phyloP scores from a whole-genome alignment of 2,113 vertebrate species.

The Epinephelus cyanopodus region DNA sequence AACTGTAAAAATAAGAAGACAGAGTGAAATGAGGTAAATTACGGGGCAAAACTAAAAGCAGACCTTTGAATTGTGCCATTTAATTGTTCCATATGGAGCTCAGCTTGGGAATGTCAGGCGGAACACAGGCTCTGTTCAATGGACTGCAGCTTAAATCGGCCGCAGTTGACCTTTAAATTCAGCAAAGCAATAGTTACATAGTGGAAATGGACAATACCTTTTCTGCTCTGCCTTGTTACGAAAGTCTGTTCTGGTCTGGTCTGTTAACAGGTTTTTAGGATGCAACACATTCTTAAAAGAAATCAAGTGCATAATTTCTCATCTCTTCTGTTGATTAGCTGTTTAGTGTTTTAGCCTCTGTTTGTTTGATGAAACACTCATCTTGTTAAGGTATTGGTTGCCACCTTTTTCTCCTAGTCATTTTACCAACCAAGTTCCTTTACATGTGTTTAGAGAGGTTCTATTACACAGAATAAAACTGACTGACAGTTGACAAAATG shows the following conservation, averaged over 20 bases:
- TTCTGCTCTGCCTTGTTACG: conserved; percentile 33
- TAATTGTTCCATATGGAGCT: conserved; percentile 3
- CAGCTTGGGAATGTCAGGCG: background rate
- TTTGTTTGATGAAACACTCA: background rate
- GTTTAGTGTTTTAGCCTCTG: background rate
- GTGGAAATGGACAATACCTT: conserved; percentile 23
- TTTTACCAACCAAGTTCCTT: background rate
- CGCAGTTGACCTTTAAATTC: conserved; percentile 43
- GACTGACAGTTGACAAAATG: conserved; percentile 3
- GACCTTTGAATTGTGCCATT: background rate
- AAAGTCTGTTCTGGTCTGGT: conserved; percentile 1
- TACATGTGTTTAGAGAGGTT: background rate
- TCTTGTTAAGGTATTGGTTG: background rate
- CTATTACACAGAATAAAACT: background rate
- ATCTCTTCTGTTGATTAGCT: background rate
- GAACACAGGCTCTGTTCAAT: background rate
- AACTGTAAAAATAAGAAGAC: background rate
- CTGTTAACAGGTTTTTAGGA: background rate
- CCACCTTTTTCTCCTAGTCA: background rate
- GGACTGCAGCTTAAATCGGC: conserved; percentile 23
- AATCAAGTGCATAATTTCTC: background rate
- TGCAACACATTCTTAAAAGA: conserved; percentile 3
- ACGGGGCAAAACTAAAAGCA: background rate
- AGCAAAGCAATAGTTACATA: background rate
- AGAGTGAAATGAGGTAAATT: background rate